Conservation (phyloP, 2,888 invertebrate species). For the Cheilosia impressa region DNA sequence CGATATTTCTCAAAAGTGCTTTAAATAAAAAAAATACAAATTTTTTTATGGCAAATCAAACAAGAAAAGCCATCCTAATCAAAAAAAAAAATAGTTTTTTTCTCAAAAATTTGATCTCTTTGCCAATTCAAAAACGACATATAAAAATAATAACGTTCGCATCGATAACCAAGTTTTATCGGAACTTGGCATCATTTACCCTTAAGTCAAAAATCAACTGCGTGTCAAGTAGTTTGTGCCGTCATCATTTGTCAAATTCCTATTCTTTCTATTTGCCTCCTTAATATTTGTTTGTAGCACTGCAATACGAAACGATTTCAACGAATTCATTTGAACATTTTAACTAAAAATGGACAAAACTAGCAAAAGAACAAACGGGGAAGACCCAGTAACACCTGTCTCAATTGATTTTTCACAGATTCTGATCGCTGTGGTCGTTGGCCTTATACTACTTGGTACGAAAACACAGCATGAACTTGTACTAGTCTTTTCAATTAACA, state of each 20-base stretch:
- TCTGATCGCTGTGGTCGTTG: conserved; percentile 79
- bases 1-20: no score
- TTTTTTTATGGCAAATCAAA: no score
- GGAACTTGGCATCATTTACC: conserved; percentile 53
- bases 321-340: conserved; percentile 25
- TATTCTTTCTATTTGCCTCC: conserved; percentile 41
- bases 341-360: conserved; percentile 79
- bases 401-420: conserved; percentile 79
- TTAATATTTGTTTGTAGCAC: conserved; percentile 38
- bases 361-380: conserved; percentile 76
- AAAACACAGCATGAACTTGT: neutral
- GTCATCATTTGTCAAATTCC: conserved; percentile 61
- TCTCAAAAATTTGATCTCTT: no score
- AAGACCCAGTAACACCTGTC: conserved; percentile 77
- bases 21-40: no score
- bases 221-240: conserved; percentile 71
- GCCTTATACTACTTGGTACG: conserved; percentile 80
- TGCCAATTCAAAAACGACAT: no score
- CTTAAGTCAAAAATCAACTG: conserved; percentile 56
- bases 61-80: no score
- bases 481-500: conserved; percentile 20
- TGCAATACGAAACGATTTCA: neutral
- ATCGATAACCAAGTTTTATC: neutral
- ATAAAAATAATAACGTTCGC: no score
- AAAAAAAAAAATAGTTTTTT: no score